Percentiles rank a stretch among this genome's conserved stretches.
Conservation (phyloP, 2,113 vertebrate species). For the Orycteropus afer region DNA sequence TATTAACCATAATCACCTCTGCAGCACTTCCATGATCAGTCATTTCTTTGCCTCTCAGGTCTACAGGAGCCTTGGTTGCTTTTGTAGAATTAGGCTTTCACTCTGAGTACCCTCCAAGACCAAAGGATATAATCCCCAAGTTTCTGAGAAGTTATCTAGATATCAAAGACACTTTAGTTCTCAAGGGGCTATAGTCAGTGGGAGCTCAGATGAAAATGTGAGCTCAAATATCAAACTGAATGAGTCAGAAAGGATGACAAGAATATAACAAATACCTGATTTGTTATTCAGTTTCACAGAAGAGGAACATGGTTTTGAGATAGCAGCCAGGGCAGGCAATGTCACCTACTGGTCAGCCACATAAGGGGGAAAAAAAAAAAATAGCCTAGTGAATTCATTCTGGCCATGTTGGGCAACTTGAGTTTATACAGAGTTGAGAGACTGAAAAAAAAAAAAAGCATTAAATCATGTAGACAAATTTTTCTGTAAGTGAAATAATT, state of each 20-base stretch:
- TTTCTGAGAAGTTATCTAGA: background rate
- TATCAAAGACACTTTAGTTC: background rate
- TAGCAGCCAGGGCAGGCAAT: background rate
- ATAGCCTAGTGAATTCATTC: background rate
- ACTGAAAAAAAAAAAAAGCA: background rate
- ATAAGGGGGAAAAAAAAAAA: background rate
- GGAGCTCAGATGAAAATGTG: background rate
- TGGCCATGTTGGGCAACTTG: background rate
- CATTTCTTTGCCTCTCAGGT: background rate
- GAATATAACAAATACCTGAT: background rate
- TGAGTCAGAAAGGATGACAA: background rate
- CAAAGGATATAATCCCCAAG: background rate
- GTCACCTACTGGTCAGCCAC: conserved; percentile 47
- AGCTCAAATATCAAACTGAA: conserved; percentile 1
- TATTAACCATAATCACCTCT: conserved; percentile 62
- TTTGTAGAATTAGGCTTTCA: conserved; percentile 12
- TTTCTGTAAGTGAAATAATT: background rate
- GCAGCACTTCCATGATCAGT: background rate
- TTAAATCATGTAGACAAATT: background rate
- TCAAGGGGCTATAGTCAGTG: background rate
- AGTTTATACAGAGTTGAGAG: background rate
- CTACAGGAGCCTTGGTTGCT: background rate
- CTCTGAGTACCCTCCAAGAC: background rate
- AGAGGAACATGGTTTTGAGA: background rate
- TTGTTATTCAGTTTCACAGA: background rate